Percentiles rank a stretch among this genome's conserved stretches.
Evolutionary conservation across 2,888 invertebrate genomes (phyloP).

Genomic region (Lasioglossum lativentre): DNA sequence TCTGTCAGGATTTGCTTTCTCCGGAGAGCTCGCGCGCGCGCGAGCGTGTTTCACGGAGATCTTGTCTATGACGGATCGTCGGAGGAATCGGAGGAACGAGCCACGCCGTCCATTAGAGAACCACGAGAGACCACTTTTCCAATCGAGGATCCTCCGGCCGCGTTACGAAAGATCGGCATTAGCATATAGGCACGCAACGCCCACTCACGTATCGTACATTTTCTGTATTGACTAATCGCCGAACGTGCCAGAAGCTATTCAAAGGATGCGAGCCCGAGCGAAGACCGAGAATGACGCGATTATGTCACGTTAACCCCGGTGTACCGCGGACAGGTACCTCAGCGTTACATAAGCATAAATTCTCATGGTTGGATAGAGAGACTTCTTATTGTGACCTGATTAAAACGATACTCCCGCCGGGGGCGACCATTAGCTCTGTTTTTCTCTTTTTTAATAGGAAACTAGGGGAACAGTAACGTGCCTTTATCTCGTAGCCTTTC

Average conservation of each 20-base stretch:
- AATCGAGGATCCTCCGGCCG: slow-evolving; percentile 30
- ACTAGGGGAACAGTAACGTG: background rate
- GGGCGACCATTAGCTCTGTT: background rate
- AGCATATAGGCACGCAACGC: slow-evolving; percentile 48
- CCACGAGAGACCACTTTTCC: slow-evolving; percentile 29
- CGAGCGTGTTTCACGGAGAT: slow-evolving; percentile 51
- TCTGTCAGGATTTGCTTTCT: background rate
- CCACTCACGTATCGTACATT: slow-evolving; percentile 16
- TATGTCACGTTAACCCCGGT: slow-evolving; percentile 42
- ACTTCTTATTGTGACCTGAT: slow-evolving; percentile 8
- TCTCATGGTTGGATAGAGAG: slow-evolving; percentile 23
- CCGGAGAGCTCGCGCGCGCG: background rate
- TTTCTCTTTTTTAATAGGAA: background rate
- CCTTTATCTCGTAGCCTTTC: background rate
- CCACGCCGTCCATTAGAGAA: slow-evolving; percentile 29
- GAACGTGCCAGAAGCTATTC: slow-evolving; percentile 20
- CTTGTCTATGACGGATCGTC: slow-evolving; percentile 52
- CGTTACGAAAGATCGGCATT: slow-evolving; percentile 54
- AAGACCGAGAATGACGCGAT: slow-evolving; percentile 34
- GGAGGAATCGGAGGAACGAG: slow-evolving; percentile 37
- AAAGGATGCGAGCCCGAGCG: slow-evolving; percentile 24
- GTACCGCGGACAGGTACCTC: slow-evolving; percentile 35
- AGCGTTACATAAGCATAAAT: slow-evolving; percentile 37
- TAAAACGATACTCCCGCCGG: background rate
- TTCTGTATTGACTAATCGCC: slow-evolving; percentile 61